A percentile compares a stretch with the other conserved stretches of the same genome.
Conservation (phyloP, 2,888 invertebrate species). For the Aethes cnicana region DNA sequence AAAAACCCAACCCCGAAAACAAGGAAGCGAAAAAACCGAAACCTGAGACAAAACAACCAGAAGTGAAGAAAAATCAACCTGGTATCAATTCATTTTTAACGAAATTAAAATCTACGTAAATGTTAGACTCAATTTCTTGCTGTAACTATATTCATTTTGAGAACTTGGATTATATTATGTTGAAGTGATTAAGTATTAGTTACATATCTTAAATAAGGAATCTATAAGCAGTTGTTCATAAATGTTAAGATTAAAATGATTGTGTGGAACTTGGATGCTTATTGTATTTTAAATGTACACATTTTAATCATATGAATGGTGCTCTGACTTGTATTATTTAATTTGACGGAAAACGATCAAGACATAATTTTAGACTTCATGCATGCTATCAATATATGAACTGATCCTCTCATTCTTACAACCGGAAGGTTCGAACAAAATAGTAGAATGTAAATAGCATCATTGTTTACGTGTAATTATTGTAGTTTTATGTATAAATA, state of each 20-base stretch:
- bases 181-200: slow-evolving; percentile 9
- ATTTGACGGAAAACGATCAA: background rate
- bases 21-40: slow-evolving; percentile 59
- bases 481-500: too few species aligned
- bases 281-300: background rate
- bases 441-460: slow-evolving; percentile 25
- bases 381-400: slow-evolving; percentile 1
- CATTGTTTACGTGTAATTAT: slow-evolving; percentile 1
- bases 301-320: background rate
- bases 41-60: slow-evolving; percentile 58
- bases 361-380: background rate
- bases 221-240: background rate
- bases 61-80: slow-evolving; percentile 67
- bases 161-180: slow-evolving; percentile 12
- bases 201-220: slow-evolving; percentile 3
- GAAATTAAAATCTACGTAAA: slow-evolving; percentile 49
- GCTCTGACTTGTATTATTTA: slow-evolving; percentile 1
- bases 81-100: slow-evolving; percentile 72
- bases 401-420: slow-evolving; percentile 9
- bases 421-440: slow-evolving; percentile 19
- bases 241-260: background rate
- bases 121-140: background rate
- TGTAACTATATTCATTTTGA: slow-evolving; percentile 16
- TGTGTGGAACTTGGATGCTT: background rate
- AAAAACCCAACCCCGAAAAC: slow-evolving; percentile 57